Base-by-base conservation (phyloP, 2,113 vertebrate species). In the Lethenteron camtschaticum region DNA sequence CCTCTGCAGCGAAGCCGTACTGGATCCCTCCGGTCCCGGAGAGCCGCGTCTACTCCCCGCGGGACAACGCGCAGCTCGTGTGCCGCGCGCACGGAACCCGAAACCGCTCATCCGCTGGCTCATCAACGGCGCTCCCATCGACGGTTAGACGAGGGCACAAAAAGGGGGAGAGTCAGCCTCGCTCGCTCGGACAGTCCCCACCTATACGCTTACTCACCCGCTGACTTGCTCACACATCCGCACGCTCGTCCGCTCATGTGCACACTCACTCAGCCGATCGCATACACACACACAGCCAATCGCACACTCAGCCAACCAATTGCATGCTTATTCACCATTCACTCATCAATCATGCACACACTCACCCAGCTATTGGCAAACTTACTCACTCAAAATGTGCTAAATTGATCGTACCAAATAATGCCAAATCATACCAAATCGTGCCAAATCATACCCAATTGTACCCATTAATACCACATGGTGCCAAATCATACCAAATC, bases 31-130 rank as follows among this genome's bases (percentile, higher is more conserved):
- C n/a, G 11, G 76, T 81, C 59, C 85, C 87, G 1, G 72, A 78
- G 73, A 86, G 81, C 75, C 80, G 77, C 70, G 68, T 88, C 1
- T 87, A 86, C 3, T 82, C 81, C 1, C 87, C 87, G 1, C 85
- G 86, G 70, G 87, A 90, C 75, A 84, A 76, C 0, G 85, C 83
- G 55, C 81, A 75, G 69, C 77, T 90, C 14, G 81, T 84, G 71
- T 91, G 88, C 73, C 78, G 83, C 70, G 85, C 82, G 2, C 83
- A 86, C 1, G 89, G 87, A 24, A 82, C 84, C 89, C 88, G 10
- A 71, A 79, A 5, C 87, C 89, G 0, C 71, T 69, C 8, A 74
- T 91, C 73, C 78, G 74, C 72, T 91, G 89, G 88, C 85, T 78
- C 68, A 82, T 87, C 71, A 89, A 92, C 0, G 87, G 89, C 9